phyloP scores from a whole-genome alignment of 2,797 vertebrate species.

The Bufotes viridis region DNA sequence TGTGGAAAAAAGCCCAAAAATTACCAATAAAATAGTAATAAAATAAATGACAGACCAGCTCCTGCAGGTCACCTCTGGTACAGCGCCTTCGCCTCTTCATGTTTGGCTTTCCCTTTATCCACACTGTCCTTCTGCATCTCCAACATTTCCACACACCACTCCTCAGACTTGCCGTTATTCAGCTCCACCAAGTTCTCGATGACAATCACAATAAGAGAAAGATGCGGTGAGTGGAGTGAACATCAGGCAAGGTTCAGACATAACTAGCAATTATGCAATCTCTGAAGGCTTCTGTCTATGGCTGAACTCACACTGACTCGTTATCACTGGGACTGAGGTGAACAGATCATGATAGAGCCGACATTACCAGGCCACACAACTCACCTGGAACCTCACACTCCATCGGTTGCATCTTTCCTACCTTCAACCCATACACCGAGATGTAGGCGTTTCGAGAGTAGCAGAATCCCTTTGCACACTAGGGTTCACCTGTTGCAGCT shows the following conservation, averaged over 20 bases:
- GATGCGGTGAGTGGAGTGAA: neutral
- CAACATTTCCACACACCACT: slow-evolving; percentile 96
- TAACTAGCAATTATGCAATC: too few relatives aligned
- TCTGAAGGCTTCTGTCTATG: too few relatives aligned
- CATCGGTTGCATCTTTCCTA: slow-evolving; percentile 71
- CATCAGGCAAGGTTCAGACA: too few relatives aligned
- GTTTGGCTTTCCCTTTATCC: slow-evolving; percentile 96
- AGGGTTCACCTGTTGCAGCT: slow-evolving; percentile 89
- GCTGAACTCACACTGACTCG: too few relatives aligned
- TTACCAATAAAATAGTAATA: slow-evolving; percentile 62
- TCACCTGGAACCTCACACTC: slow-evolving; percentile 88
- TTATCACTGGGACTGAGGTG: neutral
- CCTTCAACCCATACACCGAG: slow-evolving; percentile 93
- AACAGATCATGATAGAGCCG: neutral
- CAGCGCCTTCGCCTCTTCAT: slow-evolving; percentile 99
- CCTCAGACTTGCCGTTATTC: slow-evolving; percentile 96
- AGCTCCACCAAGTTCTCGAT: slow-evolving; percentile 93
- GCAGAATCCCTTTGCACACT: slow-evolving; percentile 93
- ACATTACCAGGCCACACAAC: slow-evolving; percentile 8
- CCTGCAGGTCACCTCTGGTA: slow-evolving; percentile 96
- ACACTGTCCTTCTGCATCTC: slow-evolving; percentile 97
- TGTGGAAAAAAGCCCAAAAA: slow-evolving; percentile 62
- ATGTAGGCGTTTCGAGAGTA: slow-evolving; percentile 98
- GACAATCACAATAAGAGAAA: slow-evolving; percentile 76
- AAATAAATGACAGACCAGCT: slow-evolving; percentile 93